phyloP scores from a whole-genome alignment of 2,113 vertebrate species.

The Pholis gunnellus region DNA sequence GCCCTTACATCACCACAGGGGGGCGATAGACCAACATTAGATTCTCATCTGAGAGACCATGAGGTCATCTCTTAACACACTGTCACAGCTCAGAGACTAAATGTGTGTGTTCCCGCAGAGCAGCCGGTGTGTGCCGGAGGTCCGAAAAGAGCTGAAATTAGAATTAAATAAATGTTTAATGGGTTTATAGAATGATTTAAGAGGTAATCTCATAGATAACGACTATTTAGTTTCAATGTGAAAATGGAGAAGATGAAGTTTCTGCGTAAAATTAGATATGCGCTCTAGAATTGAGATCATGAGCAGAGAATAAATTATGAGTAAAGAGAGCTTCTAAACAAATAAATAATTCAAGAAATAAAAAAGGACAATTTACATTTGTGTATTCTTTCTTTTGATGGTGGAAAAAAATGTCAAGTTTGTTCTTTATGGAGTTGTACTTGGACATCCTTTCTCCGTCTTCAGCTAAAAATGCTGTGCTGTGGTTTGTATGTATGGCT shows the following conservation, averaged over 20 bases:
- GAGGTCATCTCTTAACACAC: slow-evolving; percentile 42
- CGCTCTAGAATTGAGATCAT: neutral
- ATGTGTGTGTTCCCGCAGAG: neutral
- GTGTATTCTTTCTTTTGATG: neutral
- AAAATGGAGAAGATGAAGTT: neutral
- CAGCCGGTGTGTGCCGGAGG: neutral
- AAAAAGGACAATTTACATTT: neutral
- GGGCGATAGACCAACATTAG: slow-evolving; percentile 23
- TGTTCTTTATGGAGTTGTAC: neutral
- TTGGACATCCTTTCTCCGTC: neutral
- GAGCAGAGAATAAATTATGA: neutral
- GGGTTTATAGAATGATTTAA: neutral
- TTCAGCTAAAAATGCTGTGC: neutral
- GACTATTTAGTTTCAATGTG: neutral
- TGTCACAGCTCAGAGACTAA: neutral
- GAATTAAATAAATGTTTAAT: neutral
- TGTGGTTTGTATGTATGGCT: neutral
- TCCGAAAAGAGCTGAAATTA: slow-evolving; percentile 11
- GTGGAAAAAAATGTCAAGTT: neutral
- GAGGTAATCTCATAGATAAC: neutral
- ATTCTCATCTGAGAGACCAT: neutral
- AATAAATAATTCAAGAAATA: neutral
- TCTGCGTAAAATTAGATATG: neutral
- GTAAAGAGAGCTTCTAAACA: neutral
- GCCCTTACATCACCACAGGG: slow-evolving; percentile 54